phyloP scores from a whole-genome alignment of 2,888 invertebrate genomes.

The Hypsopygia costalis region DNA sequence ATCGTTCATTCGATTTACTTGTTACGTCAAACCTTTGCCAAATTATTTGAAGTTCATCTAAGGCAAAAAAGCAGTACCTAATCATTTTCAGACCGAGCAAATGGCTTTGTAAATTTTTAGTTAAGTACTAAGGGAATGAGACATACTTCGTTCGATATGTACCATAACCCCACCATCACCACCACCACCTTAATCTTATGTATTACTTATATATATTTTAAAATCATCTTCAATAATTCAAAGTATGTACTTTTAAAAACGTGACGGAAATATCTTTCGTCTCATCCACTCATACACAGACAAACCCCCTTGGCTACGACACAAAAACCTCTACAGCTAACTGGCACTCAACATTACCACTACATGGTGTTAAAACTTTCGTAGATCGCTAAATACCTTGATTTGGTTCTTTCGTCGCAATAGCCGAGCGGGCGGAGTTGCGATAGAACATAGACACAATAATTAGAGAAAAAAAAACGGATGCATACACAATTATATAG shows the following conservation, averaged over 20 bases:
- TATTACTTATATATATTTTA: too few relatives aligned
- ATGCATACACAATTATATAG: slow-evolving; percentile 63
- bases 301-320: slow-evolving; percentile 80
- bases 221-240: too few relatives aligned
- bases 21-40: too few relatives aligned
- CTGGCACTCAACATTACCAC: slow-evolving; percentile 50
- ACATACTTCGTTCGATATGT: too few relatives aligned
- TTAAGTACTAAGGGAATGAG: too few relatives aligned
- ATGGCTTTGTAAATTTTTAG: too few relatives aligned
- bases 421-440: slow-evolving; percentile 83
- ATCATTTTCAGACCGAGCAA: too few relatives aligned
- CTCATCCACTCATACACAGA: slow-evolving; percentile 59
- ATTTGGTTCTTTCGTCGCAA: slow-evolving; percentile 82
- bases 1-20: too few relatives aligned
- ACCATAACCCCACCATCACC: too few relatives aligned
- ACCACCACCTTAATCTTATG: too few relatives aligned
- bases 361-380: slow-evolving; percentile 46
- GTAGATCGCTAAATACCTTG: slow-evolving; percentile 62
- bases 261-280: slow-evolving; percentile 52
- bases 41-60: too few relatives aligned
- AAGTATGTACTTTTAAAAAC: background rate
- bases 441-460: slow-evolving; percentile 85
- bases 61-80: too few relatives aligned
- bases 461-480: slow-evolving; percentile 79
- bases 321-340: slow-evolving; percentile 70